phyloP scores from a whole-genome alignment of 2,888 invertebrate species.

The Seladonia tumulorum region DNA sequence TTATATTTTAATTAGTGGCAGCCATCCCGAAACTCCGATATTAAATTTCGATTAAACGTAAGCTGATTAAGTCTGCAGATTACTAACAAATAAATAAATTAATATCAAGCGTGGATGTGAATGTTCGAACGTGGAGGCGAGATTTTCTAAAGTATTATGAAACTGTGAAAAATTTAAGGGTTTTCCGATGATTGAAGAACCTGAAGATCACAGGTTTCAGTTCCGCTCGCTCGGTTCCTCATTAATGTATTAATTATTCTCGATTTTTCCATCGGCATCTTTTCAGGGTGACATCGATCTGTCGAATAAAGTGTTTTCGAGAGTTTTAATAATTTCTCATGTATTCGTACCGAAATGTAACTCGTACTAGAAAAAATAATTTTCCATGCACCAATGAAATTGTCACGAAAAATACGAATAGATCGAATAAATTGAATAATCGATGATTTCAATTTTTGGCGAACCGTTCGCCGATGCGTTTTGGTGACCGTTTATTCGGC shows the following conservation, averaged over 20 bases:
- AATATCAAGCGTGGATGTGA: neutral
- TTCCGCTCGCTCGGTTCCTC: neutral
- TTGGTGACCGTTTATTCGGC: neutral
- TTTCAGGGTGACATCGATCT: neutral
- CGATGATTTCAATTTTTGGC: neutral
- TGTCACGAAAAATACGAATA: neutral
- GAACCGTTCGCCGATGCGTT: neutral
- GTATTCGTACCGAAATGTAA: too few species aligned
- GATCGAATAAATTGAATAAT: neutral
- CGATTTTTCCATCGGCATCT: neutral
- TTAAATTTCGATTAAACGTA: neutral
- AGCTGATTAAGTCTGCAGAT: constrained; percentile 1
- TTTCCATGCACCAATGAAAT: neutral
- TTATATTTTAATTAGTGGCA: constrained; percentile 1
- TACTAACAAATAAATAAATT: constrained; percentile 1
- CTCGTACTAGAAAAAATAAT: neutral
- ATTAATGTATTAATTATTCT: constrained; percentile 11
- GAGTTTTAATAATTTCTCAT: neutral
- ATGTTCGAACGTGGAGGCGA: neutral
- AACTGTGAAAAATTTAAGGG: neutral
- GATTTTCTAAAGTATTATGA: neutral
- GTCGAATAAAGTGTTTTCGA: neutral
- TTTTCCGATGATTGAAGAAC: neutral
- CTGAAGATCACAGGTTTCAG: neutral
- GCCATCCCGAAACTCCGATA: neutral